Conservation (phyloP, 1,140 invertebrate species). For the Pemphigus obesinymphae region DNA sequence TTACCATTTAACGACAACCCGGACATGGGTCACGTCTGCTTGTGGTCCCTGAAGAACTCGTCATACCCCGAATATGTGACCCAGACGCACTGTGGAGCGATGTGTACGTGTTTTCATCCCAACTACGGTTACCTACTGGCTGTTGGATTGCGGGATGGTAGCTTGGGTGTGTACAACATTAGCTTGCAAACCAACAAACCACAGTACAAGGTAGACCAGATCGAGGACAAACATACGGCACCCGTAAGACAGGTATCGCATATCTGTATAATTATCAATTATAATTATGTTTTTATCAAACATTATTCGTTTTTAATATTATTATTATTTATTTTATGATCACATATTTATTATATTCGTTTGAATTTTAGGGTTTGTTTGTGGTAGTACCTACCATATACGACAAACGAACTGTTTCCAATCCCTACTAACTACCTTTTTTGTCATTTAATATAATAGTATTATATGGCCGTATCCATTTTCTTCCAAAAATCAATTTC, state of each 20-base stretch:
- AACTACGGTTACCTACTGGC: conserved; percentile 76
- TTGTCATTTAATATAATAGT: too few species aligned
- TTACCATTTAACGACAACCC: neutral
- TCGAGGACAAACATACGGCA: conserved; percentile 67
- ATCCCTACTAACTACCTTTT: too few species aligned
- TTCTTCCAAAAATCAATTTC: too few species aligned
- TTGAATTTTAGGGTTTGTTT: too few species aligned
- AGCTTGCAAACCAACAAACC: conserved; percentile 60
- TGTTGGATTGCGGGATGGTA: conserved; percentile 81
- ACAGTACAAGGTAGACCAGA: conserved; percentile 68
- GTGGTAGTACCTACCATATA: too few species aligned
- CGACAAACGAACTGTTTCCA: too few species aligned
- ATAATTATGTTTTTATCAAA: too few species aligned
- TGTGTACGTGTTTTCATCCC: conserved; percentile 80
- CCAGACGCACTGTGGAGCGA: conserved; percentile 72
- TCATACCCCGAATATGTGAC: conserved; percentile 85
- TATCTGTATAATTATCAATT: too few species aligned
- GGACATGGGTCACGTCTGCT: conserved; percentile 68
- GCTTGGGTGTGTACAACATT: conserved; percentile 81
- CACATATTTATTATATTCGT: too few species aligned
- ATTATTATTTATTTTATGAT: too few species aligned
- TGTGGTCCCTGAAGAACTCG: conserved; percentile 88
- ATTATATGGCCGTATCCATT: too few species aligned
- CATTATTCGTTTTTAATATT: too few species aligned
- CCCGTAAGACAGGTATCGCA: conserved; percentile 68